Conservation (phyloP, 1,140 invertebrate species). For the Drosophila biarmipes region DNA sequence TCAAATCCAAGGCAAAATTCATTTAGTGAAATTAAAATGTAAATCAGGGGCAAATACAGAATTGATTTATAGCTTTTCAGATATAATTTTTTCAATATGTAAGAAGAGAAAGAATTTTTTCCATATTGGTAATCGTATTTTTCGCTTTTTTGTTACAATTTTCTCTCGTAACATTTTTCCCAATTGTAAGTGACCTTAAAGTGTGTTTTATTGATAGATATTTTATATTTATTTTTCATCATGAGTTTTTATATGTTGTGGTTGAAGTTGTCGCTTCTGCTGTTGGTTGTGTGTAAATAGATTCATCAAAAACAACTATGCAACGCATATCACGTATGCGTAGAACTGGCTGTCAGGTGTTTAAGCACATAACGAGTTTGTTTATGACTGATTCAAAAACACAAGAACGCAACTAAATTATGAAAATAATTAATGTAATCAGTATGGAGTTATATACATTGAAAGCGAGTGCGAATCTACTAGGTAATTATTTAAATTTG, state of each 20-base stretch:
- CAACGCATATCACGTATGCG: constrained; percentile 31
- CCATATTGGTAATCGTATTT: constrained; percentile 32
- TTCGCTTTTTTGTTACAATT: constrained; percentile 50
- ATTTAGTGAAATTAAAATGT: constrained; percentile 43
- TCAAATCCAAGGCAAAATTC: constrained; percentile 25
- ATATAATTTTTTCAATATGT: constrained; percentile 12
- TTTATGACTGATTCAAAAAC: constrained; percentile 27
- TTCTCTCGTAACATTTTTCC: constrained; percentile 80
- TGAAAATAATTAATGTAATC: constrained; percentile 24
- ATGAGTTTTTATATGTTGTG: constrained; percentile 53
- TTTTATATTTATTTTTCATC: constrained; percentile 32
- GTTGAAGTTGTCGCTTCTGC: constrained; percentile 37
- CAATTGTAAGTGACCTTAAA: constrained; percentile 84
- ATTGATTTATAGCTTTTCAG: constrained; percentile 50
- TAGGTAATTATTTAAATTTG: constrained; percentile 47
- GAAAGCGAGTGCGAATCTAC: constrained; percentile 76
- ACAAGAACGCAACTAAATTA: constrained; percentile 25
- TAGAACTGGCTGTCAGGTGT: constrained; percentile 30
- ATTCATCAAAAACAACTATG: constrained; percentile 39
- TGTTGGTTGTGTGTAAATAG: constrained; percentile 38
- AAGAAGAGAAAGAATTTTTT: constrained; percentile 43
- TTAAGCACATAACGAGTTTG: constrained; percentile 27
- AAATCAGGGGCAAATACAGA: constrained; percentile 45
- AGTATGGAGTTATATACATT: constrained; percentile 48
- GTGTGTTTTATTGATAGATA: constrained; percentile 70